phyloP scores from a whole-genome alignment of 1,140 invertebrate species.

The Venustaconcha ellipsiformis region DNA sequence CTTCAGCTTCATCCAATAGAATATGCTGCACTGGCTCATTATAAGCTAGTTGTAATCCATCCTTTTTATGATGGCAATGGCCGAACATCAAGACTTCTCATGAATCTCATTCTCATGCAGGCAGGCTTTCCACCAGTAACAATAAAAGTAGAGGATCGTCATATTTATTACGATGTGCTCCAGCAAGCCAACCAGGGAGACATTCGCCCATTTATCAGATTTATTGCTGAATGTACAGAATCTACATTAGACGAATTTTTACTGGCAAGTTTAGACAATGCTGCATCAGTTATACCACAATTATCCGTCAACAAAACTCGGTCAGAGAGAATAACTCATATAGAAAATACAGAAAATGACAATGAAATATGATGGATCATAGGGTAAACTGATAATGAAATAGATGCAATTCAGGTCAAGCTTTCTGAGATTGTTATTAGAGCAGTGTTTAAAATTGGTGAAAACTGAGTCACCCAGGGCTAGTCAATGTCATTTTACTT shows the following conservation, averaged over 20 bases:
- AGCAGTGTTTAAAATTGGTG: no score
- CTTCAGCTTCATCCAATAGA: conserved; percentile 77
- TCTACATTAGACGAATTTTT: conserved; percentile 90
- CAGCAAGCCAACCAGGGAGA: conserved; percentile 85
- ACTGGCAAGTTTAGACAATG: conserved; percentile 46
- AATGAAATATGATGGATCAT: no score
- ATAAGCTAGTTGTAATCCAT: conserved; percentile 96
- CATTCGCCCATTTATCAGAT: conserved; percentile 86
- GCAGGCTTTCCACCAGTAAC: conserved; percentile 98
- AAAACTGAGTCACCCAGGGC: no score
- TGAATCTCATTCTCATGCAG: conserved; percentile 98
- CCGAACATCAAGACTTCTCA: conserved; percentile 90
- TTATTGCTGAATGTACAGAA: conserved; percentile 95
- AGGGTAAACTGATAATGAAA: no score
- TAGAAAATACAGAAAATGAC: not conserved
- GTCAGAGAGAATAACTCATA: conserved; percentile 18
- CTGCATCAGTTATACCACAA: conserved; percentile 26
- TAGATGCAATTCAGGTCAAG: no score
- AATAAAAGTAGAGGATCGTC: conserved; percentile 89
- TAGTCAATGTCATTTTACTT: no score
- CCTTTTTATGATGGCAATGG: conserved; percentile 85
- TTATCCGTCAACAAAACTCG: conserved; percentile 17
- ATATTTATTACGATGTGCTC: conserved; percentile 83
- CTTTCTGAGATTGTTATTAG: no score
- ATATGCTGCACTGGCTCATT: conserved; percentile 94